Base-by-base conservation (phyloP, 1,140 invertebrate genomes). In the Trachelipus rathkii region DNA sequence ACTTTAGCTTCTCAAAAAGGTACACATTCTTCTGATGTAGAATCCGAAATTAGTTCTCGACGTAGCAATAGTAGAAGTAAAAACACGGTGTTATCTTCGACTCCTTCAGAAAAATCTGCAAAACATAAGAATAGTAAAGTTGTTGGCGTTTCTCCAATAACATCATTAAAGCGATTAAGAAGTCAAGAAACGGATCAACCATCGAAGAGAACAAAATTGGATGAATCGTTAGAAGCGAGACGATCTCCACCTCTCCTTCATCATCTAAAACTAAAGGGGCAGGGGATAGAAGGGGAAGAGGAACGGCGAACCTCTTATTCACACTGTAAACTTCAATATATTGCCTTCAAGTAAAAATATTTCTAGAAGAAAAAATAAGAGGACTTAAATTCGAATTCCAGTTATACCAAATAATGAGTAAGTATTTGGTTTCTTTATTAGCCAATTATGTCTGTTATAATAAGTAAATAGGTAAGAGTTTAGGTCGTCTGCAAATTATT, bases 231-330 rank as follows among this genome's bases (percentile, higher is more conserved):
- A 33, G 19, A 60, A 19, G 8, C 11, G 8, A 60, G 50, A 0
- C 4, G 2, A 8, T 8, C 50, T 8, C 33, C 33, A 33, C 50
- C 50, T 13, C 50, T 19, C 19, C 19, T 8, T 60, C 50, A 13
- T 15, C 15, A 19, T 5, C 19, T 10, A 43, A 24, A 44, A n/a
- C 8, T n/a, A 9, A 21, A 46, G 73, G 69, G 68, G 73, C 77
- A 75, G 84, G 80, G 23, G 82, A n/a, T 82, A 83, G 78, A 79
- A 75, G 71, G 71, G 44, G 79, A 81, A 50, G 74, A 79, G 24
- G 77, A 79, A 71, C 73, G 44, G 76, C 72, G n/a, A n/a, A n/a
- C n/a, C n/a, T n/a, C n/a, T 68, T 43, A 75, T 60, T 11, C 43
- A 21, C n/a, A 68, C 76, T 50, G 6, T 33, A 33, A 33, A n/a